Base-by-base conservation (phyloP, 2,113 vertebrate species). In the Scolopax mira region DNA sequence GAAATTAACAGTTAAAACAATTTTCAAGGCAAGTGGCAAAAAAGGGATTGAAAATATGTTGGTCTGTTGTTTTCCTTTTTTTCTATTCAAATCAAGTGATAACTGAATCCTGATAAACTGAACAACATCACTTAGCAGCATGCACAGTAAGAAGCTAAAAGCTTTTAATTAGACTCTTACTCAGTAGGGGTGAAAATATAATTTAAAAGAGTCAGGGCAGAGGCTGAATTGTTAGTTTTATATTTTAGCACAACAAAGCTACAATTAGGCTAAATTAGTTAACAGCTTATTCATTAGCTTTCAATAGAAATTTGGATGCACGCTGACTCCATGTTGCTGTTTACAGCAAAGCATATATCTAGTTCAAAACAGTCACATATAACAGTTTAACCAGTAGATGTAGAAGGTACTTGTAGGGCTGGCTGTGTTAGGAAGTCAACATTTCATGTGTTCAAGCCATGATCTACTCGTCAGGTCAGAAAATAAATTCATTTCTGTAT, bases 111-210 rank as follows among this genome's bases (percentile, higher is more conserved):
- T 94, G 80, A 94, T 92, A 87, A 97, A 96, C 89, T 89, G 96
- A 97, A 96, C 91, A 97, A 94, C 93, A 95, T 95, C 95, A 97
- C 78, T 97, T 97, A 96, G 91, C 94, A 96, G 90, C n/a, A 88
- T 44, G 85, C 95, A 96, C 86, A 92, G 96, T 35, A 92, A 97
- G 94, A 97, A 92, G 89, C 93, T 96, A 96, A 96, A 97, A 98
- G 95, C 94, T 98, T 98, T 98, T 98, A 97, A 98, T 98, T 98
- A 98, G 95, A 86, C 77, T 96, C 85, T 95, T 96, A 96, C 96
- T 95, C 97, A 96, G 96, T 84, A 96, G 94, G 96, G 94, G 90
- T 97, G 92, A 94, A 97, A 97, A 96, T 95, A 96, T 89, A 97
- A 97, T 98, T 97, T 97, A 90, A 96, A 98, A 98, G 91, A 96